Percentiles rank a stretch among this genome's conserved stretches.
Evolutionary conservation across 2,888 invertebrate species (phyloP).

Genomic region (Peribatodes rhomboidaria): DNA sequence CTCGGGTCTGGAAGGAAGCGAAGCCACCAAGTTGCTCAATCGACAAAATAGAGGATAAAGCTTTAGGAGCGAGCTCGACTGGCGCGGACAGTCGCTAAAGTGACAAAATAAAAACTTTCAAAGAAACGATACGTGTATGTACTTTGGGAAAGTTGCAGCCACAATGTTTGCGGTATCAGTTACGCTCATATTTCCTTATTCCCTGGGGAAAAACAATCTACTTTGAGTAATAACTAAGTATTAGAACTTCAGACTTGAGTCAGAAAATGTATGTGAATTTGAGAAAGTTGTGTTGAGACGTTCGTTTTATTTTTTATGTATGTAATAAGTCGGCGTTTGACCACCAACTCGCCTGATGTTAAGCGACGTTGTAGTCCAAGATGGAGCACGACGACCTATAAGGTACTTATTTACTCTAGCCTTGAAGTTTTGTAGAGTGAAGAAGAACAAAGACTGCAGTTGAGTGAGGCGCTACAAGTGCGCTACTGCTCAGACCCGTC

Average conservation of each 20-base stretch:
- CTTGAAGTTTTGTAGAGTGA: no score
- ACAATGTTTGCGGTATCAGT: slow-evolving; percentile 19
- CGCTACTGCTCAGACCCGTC: no score
- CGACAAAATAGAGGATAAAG: slow-evolving; percentile 43
- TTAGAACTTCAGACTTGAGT: neutral
- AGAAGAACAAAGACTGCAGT: no score
- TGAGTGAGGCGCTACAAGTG: no score
- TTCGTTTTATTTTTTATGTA: no score
- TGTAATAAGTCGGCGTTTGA: no score
- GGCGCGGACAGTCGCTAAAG: slow-evolving; percentile 37
- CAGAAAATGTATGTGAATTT: neutral
- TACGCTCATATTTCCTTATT: slow-evolving; percentile 8
- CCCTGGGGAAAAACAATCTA: neutral
- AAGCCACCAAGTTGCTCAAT: slow-evolving; percentile 44
- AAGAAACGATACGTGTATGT: slow-evolving; percentile 26
- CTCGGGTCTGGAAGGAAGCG: slow-evolving; percentile 35
- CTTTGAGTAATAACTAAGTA: neutral
- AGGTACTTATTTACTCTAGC: no score
- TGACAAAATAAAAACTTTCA: slow-evolving; percentile 33
- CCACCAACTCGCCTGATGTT: no score
- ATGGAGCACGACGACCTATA: no score
- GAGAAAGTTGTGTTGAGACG: no score
- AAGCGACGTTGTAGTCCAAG: no score
- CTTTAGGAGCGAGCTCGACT: slow-evolving; percentile 33
- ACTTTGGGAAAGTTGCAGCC: slow-evolving; percentile 21